Percentiles rank a stretch among this genome's conserved stretches.
phyloP scores from a whole-genome alignment of 2,113 vertebrate species.

The Rhynchopsitta pachyrhyncha region DNA sequence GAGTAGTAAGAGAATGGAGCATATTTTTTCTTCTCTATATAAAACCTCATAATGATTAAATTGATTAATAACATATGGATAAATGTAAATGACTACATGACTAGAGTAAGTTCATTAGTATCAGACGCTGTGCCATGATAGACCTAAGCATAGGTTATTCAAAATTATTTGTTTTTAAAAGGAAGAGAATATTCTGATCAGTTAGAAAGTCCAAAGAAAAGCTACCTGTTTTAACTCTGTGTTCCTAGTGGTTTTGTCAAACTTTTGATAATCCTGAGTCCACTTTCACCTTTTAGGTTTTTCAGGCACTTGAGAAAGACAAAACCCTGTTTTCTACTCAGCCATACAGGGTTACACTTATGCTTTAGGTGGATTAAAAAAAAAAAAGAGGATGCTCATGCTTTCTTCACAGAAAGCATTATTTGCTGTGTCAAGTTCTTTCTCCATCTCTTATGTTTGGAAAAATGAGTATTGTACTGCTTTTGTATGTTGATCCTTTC shows the following conservation, averaged over 20 bases:
- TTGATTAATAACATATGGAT: not conserved
- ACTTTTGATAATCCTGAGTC: not conserved
- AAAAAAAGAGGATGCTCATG: not conserved
- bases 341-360: not conserved
- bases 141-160: not conserved
- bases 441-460: not conserved
- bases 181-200: not conserved
- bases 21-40: not conserved
- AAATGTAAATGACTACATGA: not conserved
- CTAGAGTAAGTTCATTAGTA: not conserved
- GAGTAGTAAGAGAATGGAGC: not conserved
- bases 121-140: fast-evolving
- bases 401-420: not conserved
- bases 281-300: not conserved
- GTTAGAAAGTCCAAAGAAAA: not conserved
- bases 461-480: not conserved
- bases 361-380: not conserved
- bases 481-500: not conserved
- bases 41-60: not conserved
- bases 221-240: not conserved
- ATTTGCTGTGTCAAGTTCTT: not conserved
- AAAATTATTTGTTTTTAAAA: not conserved
- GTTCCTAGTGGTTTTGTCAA: not conserved
- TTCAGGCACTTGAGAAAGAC: not conserved
- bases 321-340: not conserved